phyloP scores from a whole-genome alignment of 1,140 invertebrate species.

The Fopius arisanus region DNA sequence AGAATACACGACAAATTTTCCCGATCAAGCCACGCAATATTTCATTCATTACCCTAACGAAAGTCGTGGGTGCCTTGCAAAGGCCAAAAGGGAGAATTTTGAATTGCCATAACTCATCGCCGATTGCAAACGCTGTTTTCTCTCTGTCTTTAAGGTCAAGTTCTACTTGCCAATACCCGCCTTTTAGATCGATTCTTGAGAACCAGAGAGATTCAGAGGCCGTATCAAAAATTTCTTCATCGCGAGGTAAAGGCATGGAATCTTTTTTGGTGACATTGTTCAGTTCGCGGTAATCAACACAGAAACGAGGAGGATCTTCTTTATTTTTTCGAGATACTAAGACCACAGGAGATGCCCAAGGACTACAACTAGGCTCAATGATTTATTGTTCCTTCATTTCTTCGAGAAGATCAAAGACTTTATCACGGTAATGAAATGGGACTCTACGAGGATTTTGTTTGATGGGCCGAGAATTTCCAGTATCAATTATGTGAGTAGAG shows the following conservation, averaged over 20 bases:
- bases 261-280: conserved; percentile 56
- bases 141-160: not conserved
- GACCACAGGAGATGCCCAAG: conserved; percentile 46
- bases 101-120: not conserved
- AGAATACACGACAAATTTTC: too few relatives aligned
- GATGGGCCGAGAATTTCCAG: conserved; percentile 9
- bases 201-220: conserved; percentile 38
- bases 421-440: conserved; percentile 8
- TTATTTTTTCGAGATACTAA: conserved; percentile 56
- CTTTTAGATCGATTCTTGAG: conserved; percentile 39
- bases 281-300: conserved; percentile 59
- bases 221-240: conserved; percentile 39
- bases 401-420: conserved; percentile 21
- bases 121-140: not conserved
- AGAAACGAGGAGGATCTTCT: conserved; percentile 60
- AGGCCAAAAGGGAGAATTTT: not conserved
- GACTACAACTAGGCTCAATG: conserved; percentile 21
- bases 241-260: conserved; percentile 39
- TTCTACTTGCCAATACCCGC: not conserved
- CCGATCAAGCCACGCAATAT: too few relatives aligned
- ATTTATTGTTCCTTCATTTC: conserved; percentile 30
- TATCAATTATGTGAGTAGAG: conserved; percentile 17
- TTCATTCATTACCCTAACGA: too few relatives aligned
- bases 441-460: conserved; percentile 17
- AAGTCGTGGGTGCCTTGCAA: too few relatives aligned